Evolutionary conservation across 2,797 vertebrate species (phyloP).

Genomic region (Nyctalus aviator): DNA sequence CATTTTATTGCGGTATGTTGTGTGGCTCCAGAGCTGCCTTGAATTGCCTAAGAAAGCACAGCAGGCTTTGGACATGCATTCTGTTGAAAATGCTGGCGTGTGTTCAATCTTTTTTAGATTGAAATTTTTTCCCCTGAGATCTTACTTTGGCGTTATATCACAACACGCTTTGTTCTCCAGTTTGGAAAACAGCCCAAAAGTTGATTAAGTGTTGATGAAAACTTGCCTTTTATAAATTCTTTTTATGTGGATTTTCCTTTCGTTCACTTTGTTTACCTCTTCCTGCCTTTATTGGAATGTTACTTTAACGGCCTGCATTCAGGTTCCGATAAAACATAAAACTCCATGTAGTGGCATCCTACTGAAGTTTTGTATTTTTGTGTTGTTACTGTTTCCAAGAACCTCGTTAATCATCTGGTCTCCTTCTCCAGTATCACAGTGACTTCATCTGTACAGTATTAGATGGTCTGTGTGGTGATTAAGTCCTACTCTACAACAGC

Average conservation of each 20-base stretch:
- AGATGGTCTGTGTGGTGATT: not conserved
- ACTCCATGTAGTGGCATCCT: not conserved
- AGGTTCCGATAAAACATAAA: constrained; percentile 36
- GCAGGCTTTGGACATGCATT: not conserved
- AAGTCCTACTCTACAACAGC: not conserved
- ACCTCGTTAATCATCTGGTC: not conserved
- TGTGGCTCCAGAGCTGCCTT: constrained; percentile 56
- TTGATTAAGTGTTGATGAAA: constrained; percentile 51
- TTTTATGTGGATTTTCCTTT: constrained; percentile 44
- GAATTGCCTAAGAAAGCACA: constrained; percentile 37
- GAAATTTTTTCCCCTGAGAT: not conserved
- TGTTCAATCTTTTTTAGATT: constrained; percentile 41
- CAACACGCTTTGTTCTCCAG: not conserved
- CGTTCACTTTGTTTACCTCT: not conserved
- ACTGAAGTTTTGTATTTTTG: not conserved
- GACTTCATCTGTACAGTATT: not conserved
- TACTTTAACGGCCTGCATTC: not conserved
- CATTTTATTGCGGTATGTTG: constrained; percentile 18
- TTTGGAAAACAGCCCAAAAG: constrained; percentile 13
- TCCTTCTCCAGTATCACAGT: not conserved
- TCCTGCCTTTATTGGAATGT: constrained; percentile 18
- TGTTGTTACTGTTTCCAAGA: not conserved
- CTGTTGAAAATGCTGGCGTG: not conserved
- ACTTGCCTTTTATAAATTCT: constrained; percentile 13
- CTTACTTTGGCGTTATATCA: constrained; percentile 20